These are phyloP conservation scores for Trochalopteron elliotii DNA, from an alignment of 2,113 vertebrate species.

Conservation along the genomic window DNA sequence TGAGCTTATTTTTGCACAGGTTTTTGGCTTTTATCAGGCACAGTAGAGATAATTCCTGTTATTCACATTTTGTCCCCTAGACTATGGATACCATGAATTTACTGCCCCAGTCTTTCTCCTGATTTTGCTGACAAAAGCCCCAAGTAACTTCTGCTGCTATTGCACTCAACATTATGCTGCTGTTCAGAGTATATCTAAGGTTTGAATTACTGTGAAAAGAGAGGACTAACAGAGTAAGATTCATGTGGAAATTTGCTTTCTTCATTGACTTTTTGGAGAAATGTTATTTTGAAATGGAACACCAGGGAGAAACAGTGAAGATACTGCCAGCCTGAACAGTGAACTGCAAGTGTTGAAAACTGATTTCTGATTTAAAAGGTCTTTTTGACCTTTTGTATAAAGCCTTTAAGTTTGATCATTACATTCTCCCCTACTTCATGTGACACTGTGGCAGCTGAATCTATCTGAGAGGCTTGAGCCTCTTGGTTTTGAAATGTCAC, in stretches of 20 bases:
- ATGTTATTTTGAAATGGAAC: neutral
- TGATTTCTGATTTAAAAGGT: neutral
- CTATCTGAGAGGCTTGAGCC: neutral
- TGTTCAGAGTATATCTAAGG: neutral
- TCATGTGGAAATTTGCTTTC: neutral
- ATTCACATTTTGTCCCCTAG: neutral
- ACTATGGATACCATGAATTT: neutral
- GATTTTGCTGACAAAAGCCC: neutral
- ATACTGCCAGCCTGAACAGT: neutral
- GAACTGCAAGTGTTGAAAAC: neutral
- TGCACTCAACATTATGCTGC: neutral
- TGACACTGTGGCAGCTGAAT: neutral
- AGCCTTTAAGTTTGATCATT: neutral
- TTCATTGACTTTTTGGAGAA: neutral
- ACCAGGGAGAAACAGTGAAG: neutral
- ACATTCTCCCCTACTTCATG: neutral
- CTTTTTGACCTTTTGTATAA: neutral
- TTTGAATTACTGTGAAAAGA: neutral
- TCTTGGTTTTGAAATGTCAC: neutral
- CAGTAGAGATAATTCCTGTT: neutral
- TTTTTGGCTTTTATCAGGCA: neutral
- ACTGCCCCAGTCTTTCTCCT: neutral
- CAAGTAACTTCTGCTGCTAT: neutral
- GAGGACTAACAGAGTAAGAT: neutral
- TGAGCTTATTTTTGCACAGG: neutral